A percentile compares a stretch with the other conserved stretches of the same genome.
Evolutionary conservation across 2,888 invertebrate species (phyloP).

Genomic region (Orthosia gracilis): DNA sequence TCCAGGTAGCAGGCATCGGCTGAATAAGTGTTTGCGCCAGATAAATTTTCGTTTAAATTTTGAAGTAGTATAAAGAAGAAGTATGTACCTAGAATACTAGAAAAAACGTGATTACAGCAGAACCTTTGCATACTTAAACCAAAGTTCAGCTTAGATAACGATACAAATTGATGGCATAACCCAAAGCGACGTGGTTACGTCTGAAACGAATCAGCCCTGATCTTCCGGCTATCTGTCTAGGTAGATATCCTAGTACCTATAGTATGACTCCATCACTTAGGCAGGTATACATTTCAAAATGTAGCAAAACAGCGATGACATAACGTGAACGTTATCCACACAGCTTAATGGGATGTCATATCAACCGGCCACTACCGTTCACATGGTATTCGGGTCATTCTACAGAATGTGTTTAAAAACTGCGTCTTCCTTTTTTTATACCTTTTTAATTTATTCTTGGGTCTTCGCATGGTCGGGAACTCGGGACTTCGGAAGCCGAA

Average conservation of each 20-base stretch:
- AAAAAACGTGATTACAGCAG: neutral
- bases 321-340: constrained; percentile 16
- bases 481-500: too few relatives aligned
- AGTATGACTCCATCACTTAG: neutral
- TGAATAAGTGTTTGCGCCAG: too few relatives aligned
- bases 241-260: neutral
- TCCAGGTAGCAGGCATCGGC: too few relatives aligned
- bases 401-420: too few relatives aligned
- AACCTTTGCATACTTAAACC: constrained; percentile 1
- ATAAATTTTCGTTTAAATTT: too few relatives aligned
- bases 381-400: neutral
- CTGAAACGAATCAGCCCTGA: constrained; percentile 34
- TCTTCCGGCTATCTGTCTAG: constrained; percentile 31
- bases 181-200: constrained; percentile 16
- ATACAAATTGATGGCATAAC: constrained; percentile 12
- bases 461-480: neutral
- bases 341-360: constrained; percentile 3
- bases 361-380: neutral
- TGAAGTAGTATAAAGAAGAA: neutral
- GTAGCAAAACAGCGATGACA: constrained; percentile 25
- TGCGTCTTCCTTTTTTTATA: too few relatives aligned
- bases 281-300: constrained; percentile 18
- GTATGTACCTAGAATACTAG: too few relatives aligned
- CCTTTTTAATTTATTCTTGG: neutral
- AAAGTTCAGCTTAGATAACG: constrained; percentile 18